A percentile compares a stretch with the other conserved stretches of the same genome.
These are phyloP conservation scores for Drosophila barbarae DNA, from an alignment of 2,888 invertebrate genomes.

Conservation along the genomic window DNA sequence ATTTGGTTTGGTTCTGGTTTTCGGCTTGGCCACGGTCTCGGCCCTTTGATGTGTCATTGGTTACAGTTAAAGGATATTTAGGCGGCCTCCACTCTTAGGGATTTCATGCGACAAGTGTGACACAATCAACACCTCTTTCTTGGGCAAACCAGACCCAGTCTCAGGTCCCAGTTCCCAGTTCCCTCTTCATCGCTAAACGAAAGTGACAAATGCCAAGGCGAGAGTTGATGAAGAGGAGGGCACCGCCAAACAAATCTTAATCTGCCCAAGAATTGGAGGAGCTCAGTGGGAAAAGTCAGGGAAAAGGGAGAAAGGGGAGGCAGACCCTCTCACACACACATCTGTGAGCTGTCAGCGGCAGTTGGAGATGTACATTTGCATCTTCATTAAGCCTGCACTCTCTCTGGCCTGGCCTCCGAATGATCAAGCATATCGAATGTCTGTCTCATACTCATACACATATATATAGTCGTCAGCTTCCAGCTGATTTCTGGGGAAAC, in stretches of 20 bases:
- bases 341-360: conserved; percentile 58
- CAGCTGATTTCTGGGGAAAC: conserved; percentile 40
- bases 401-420: conserved; percentile 18
- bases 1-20: conserved; percentile 6
- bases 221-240: conserved; percentile 52
- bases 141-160: background rate
- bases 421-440: conserved; percentile 66
- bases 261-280: conserved; percentile 48
- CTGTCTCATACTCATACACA: conserved; percentile 3
- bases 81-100: conserved; percentile 49
- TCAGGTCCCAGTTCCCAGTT: background rate
- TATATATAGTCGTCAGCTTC: conserved; percentile 35
- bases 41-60: conserved; percentile 74
- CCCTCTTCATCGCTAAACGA: conserved; percentile 72
- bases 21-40: conserved; percentile 21
- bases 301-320: background rate
- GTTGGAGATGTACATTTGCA: conserved; percentile 62
- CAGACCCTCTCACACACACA: conserved; percentile 3
- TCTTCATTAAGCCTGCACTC: conserved; percentile 61
- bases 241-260: conserved; percentile 56
- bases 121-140: conserved; percentile 73
- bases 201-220: conserved; percentile 70
- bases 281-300: background rate
- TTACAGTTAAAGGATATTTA: conserved; percentile 76
- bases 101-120: conserved; percentile 66